phyloP scores from a whole-genome alignment of 2,113 vertebrate species.

The Thomomys bottae region DNA sequence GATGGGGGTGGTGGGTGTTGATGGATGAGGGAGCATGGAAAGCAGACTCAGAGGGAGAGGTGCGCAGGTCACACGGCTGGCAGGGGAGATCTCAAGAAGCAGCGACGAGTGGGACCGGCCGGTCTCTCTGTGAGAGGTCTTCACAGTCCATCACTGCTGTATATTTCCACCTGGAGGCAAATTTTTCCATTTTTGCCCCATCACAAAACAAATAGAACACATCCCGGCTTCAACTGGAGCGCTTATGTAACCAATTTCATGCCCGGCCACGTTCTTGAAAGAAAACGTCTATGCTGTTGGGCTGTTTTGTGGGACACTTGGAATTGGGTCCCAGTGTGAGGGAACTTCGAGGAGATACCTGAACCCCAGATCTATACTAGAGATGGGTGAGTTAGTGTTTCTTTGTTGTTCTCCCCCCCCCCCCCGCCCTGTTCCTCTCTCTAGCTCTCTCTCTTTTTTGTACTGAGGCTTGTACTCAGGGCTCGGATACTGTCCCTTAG shows the following conservation, averaged over 20 bases:
- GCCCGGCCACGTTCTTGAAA: slow-evolving; percentile 50
- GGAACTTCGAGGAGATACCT: fast-evolving
- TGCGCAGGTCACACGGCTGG: background rate
- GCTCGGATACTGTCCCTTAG: too few species aligned
- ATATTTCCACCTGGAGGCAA: slow-evolving; percentile 56
- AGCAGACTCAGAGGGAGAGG: background rate
- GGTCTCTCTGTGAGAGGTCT: background rate
- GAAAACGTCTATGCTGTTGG: slow-evolving; percentile 39
- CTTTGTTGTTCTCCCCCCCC: too few species aligned
- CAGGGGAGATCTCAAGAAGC: background rate
- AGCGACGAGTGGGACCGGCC: fast-evolving
- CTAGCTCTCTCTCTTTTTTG: too few species aligned
- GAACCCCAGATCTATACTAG: background rate
- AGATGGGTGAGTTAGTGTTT: too few species aligned
- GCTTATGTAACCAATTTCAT: slow-evolving; percentile 64
- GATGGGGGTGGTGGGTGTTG: fast-evolving
- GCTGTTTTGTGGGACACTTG: background rate
- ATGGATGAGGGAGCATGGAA: background rate
- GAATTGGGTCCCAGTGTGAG: background rate
- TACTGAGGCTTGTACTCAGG: too few species aligned
- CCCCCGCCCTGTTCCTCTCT: too few species aligned
- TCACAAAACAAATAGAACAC: slow-evolving; percentile 62
- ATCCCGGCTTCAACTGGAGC: slow-evolving; percentile 34
- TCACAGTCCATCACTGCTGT: slow-evolving; percentile 30
- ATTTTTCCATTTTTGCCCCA: slow-evolving; percentile 64